Evolutionary conservation across 2,888 invertebrate species (phyloP), one percentile per base, ranked within the genome.

Genomic region (Tribolium freemani): DNA sequence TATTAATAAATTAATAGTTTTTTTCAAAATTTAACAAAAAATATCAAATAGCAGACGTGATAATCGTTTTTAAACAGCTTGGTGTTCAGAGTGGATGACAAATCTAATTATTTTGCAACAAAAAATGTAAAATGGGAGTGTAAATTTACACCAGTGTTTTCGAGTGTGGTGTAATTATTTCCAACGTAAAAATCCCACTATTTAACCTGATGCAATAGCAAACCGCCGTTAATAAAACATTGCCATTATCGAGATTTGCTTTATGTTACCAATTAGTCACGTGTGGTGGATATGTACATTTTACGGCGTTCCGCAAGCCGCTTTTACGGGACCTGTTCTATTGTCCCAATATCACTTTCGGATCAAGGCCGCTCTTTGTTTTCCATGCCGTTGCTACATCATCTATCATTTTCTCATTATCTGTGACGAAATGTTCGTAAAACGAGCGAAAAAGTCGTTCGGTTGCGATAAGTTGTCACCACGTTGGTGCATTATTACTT

Each of bases 401-500:
- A 26, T 26, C 26, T 26, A 26, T 26, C 26, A 26, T 26, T 26
- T 26, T 26, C 26, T 26, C 26, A 26, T 26, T 26, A 26, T 26
- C 26, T 26, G 26, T 26, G 26, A 26, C 26, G 26, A 3, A 26
- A 26, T 26, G 26, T 2, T 26, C 26, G 26, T 26, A 26, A 26
- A 26, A 26, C 26, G 26, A 26, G 26, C 26, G 26, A 26, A 26
- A 26, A 26, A 26, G 26, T 26, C 26, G 26, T 26, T 26, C 26
- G 26, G 26, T 26, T 45, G 45, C 45, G 4, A 45, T 11, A 45
- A 10, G n/a, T 11, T 45, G 45, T 45, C 11, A 45, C 45, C 11
- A 45, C 45, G 45, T 16, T 53, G 26, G 31, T 31, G 54, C 54
- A 11, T 31, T 56, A 56, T 56, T 60, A 20, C 60, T 50, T 50